Conservation (phyloP, 2,888 invertebrate species). For the Stenoptilia bipunctidactyla region DNA sequence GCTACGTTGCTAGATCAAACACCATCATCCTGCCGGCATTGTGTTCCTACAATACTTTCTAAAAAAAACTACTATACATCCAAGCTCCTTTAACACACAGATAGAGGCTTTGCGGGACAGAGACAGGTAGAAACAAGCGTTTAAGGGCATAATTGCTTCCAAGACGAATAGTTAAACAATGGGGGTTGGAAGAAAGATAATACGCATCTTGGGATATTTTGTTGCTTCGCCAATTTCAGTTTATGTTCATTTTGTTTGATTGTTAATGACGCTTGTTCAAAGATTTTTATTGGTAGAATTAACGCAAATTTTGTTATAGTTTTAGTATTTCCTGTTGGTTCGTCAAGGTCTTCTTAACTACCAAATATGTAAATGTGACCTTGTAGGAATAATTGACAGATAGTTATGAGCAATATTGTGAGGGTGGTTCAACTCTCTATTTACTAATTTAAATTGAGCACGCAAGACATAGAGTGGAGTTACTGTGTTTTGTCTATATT, state of each 20-base stretch:
- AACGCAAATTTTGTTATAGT: constrained; percentile 5
- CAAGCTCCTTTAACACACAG: constrained; percentile 33
- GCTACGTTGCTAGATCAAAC: constrained; percentile 68
- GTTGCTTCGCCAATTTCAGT: constrained; percentile 21
- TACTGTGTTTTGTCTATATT: no score
- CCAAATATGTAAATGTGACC: background rate
- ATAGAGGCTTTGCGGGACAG: constrained; percentile 22
- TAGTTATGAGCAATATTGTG: background rate
- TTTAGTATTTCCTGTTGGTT: no score
- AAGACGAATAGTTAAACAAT: constrained; percentile 34
- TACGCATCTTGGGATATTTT: constrained; percentile 8
- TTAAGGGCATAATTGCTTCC: constrained; percentile 48
- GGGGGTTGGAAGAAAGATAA: constrained; percentile 30
- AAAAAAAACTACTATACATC: constrained; percentile 37
- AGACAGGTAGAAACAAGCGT: constrained; percentile 29
- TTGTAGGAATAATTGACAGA: constrained; percentile 1
- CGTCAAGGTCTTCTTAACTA: no score
- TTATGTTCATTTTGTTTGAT: background rate
- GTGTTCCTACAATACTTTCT: constrained; percentile 52
- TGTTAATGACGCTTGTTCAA: no score
- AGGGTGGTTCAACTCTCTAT: no score
- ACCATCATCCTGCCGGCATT: constrained; percentile 64
- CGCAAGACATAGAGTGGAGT: no score
- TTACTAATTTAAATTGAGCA: no score
- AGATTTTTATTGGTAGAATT: no score